Evolutionary conservation across 1,140 invertebrate species (phyloP), one percentile per base, ranked within the genome.

Genomic region (Schlechtendalia chinensis): DNA sequence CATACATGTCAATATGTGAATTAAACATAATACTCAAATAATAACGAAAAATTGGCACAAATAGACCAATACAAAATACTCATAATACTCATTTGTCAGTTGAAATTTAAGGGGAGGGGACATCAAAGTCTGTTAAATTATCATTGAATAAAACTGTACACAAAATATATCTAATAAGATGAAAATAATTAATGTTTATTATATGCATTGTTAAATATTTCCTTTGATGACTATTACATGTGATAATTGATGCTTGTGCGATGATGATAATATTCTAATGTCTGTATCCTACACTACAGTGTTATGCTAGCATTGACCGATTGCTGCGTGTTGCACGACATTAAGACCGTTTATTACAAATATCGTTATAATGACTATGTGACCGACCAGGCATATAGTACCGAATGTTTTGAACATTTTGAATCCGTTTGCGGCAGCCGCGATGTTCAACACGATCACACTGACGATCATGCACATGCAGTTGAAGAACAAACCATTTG

Each of bases 401-500:
- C 84, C 84, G 22, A 84, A 80, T 22, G 82, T 82, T 14, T 79
- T 81, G 61, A 84, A 83, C 82, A 83, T 83, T 69, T 82, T 72
- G 58, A 81, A 82, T 17, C 74, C 75, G 72, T 84, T 84, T 10
- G 81, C 53, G 8, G 79, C 79, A 14, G 84, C 83, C 19, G 83
- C 81, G 5, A 83, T 39, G 22, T 83, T 84, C 0, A 84, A 72
- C 14, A 84, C 80, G 0, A 82, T 75, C 2, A 84, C 83, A 69
- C 83, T 83, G 24, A 82, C 80, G 10, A 84, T 81, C 53, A 84
- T 83, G 24, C 83, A 82, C 27, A 82, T 82, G 32, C 83, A 84
- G 69, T 84, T 84, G 77, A 84, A 84, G 24, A 82, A 82, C 19
- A 84, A 81, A 58, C 82, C 82, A 1, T 69, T 71, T 10, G 83